Evolutionary conservation across 2,888 invertebrate genomes (phyloP).

Genomic region (Drosophila barbarae): DNA sequence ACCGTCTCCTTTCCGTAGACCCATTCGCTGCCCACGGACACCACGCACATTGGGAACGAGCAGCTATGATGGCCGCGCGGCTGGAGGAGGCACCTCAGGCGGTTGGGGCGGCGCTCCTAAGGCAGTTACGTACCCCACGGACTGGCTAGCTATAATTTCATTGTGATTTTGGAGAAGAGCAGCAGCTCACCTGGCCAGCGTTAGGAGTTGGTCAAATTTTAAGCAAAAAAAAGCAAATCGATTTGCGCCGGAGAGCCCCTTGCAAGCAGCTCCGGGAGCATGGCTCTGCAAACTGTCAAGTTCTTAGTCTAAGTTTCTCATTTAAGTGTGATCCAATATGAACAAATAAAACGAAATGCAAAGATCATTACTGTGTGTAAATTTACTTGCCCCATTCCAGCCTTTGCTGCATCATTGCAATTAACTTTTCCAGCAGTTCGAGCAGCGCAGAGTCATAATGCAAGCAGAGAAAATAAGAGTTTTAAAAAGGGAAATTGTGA

Average conservation of each 20-base stretch:
- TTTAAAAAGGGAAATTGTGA: neutral
- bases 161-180: conserved; percentile 56
- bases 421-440: conserved; percentile 3
- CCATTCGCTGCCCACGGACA: conserved; percentile 79
- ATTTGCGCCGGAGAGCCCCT: neutral
- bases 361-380: neutral
- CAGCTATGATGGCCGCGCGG: conserved; percentile 78
- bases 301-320: conserved; percentile 31
- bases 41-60: conserved; percentile 79
- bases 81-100: conserved; percentile 54
- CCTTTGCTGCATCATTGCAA: conserved; percentile 3
- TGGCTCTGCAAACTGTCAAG: conserved; percentile 34
- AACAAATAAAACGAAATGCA: conserved; percentile 24
- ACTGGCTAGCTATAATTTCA: conserved; percentile 42
- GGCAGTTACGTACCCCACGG: conserved; percentile 20
- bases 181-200: conserved; percentile 15
- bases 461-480: neutral
- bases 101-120: conserved; percentile 67
- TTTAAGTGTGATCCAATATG: conserved; percentile 24
- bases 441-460: neutral
- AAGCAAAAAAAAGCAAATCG: conserved; percentile 5
- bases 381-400: neutral
- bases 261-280: conserved; percentile 10
- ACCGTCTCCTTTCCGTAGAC: conserved; percentile 61
- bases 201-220: conserved; percentile 7